A percentile compares a stretch with the other conserved stretches of the same genome.
These are phyloP conservation scores for Peucedramus taeniatus DNA, from an alignment of 2,113 vertebrate genomes.

Conservation along the genomic window DNA sequence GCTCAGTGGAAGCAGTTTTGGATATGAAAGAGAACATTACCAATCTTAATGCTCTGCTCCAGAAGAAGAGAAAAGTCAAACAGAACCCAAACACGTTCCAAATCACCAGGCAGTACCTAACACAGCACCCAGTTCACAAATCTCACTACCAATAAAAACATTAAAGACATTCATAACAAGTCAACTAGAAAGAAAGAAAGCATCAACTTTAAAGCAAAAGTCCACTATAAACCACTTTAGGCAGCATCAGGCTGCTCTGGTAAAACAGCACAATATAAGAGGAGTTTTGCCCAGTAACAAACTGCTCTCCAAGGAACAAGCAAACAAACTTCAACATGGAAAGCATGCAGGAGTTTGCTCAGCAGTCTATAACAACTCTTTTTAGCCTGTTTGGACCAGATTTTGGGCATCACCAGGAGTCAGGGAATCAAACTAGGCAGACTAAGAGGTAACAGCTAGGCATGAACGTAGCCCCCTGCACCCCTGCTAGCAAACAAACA, in stretches of 20 bases:
- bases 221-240: background rate
- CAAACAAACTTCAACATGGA: background rate
- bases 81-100: background rate
- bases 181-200: background rate
- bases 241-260: background rate
- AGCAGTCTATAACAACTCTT: background rate
- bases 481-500: background rate
- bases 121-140: background rate
- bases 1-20: background rate
- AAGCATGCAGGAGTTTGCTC: background rate
- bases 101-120: background rate
- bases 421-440: background rate
- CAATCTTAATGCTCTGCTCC: background rate
- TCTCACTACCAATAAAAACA: background rate
- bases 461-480: background rate
- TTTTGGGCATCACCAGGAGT: background rate
- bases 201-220: background rate
- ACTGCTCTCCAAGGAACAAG: background rate
- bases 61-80: background rate
- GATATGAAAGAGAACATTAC: background rate
- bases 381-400: background rate
- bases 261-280: background rate
- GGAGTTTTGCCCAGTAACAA: background rate
- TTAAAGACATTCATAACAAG: background rate
- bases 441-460: background rate